phyloP scores from a whole-genome alignment of 2,797 vertebrate genomes.

The Sebastes variabilis region DNA sequence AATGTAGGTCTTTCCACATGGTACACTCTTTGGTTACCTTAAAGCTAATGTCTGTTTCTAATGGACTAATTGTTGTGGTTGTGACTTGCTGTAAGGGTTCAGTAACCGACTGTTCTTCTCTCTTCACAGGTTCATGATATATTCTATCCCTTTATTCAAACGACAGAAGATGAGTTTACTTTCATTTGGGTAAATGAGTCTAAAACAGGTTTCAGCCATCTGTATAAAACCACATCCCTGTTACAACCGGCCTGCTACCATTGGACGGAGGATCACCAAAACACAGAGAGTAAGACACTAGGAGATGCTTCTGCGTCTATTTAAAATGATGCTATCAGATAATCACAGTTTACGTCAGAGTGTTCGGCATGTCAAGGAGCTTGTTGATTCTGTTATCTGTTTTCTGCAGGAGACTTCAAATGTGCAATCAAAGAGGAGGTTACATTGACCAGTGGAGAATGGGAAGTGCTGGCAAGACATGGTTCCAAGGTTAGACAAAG shows the following conservation, averaged over 20 bases:
- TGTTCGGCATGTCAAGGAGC: not conserved
- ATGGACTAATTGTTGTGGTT: not conserved
- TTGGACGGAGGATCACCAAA: constrained; percentile 82
- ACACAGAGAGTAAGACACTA: constrained; percentile 62
- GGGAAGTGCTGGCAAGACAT: constrained; percentile 92
- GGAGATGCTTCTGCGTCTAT: not conserved
- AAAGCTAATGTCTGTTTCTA: not conserved
- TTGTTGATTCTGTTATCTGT: constrained; percentile 22
- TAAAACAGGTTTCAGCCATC: constrained; percentile 92
- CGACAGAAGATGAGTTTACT: constrained; percentile 86
- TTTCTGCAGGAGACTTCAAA: constrained; percentile 87
- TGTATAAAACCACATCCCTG: constrained; percentile 88
- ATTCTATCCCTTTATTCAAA: constrained; percentile 91
- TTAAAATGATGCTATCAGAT: not conserved
- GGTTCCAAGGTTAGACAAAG: constrained; percentile 87
- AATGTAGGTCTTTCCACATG: constrained; percentile 60
- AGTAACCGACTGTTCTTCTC: not conserved
- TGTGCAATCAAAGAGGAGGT: constrained; percentile 90
- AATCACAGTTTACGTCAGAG: not conserved
- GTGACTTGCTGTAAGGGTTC: not conserved
- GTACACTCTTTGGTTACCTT: not conserved
- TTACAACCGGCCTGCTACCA: constrained; percentile 80
- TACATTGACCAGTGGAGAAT: constrained; percentile 89
- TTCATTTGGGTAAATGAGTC: constrained; percentile 91
- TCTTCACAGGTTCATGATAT: constrained; percentile 89